These are phyloP conservation scores for Tautogolabrus adspersus DNA, from an alignment of 2,113 vertebrate species.

Conservation along the genomic window DNA sequence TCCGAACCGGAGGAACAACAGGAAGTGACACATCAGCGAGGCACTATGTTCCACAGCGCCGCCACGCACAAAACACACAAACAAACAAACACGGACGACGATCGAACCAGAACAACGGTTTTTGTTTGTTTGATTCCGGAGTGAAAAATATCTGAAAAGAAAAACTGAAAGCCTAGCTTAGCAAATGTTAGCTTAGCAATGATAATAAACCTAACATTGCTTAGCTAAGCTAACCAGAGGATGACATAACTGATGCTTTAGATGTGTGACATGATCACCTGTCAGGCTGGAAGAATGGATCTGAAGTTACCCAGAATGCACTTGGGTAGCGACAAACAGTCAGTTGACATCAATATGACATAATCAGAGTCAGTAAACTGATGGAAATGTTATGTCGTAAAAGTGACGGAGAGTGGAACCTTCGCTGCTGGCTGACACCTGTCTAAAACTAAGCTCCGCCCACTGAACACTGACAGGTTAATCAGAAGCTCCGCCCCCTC, in stretches of 20 bases:
- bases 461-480: constrained; percentile 27
- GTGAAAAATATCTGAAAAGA: too few species aligned
- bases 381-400: too few species aligned
- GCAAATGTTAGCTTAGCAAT: too few species aligned
- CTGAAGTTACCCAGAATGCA: constrained; percentile 21
- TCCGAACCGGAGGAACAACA: constrained; percentile 8
- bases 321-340: not conserved
- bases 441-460: constrained; percentile 23
- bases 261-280: constrained; percentile 10
- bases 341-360: constrained; percentile 1
- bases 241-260: too few species aligned
- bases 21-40: constrained; percentile 30
- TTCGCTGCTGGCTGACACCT: constrained; percentile 17
- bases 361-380: not conserved
- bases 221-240: too few species aligned
- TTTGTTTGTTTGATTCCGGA: too few species aligned
- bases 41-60: constrained; percentile 12
- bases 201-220: too few species aligned
- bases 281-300: not conserved
- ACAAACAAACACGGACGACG: not conserved
- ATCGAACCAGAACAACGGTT: not conserved
- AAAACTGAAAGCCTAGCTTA: not conserved
- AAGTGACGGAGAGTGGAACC: constrained; percentile 15
- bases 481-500: constrained; percentile 9
- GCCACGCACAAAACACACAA: not conserved